phyloP scores from a whole-genome alignment of 1,140 invertebrate genomes.

The Temnothorax nylanderi region DNA sequence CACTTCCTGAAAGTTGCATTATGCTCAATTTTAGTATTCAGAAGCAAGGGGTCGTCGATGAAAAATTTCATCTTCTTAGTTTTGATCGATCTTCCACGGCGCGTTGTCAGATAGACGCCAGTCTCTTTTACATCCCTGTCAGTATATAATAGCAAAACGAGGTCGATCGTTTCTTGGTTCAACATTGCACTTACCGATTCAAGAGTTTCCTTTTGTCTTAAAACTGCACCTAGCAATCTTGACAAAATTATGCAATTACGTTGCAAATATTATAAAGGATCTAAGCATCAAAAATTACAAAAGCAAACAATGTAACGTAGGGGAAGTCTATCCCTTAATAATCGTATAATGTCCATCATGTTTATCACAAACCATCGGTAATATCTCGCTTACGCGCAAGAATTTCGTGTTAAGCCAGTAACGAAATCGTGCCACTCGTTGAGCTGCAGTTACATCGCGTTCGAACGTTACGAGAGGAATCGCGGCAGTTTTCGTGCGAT shows the following conservation, averaged over 20 bases:
- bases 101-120: slow-evolving; percentile 55
- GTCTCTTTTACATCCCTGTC: slow-evolving; percentile 56
- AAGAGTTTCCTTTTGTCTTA: not conserved
- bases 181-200: slow-evolving; percentile 1
- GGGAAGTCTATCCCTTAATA: too few relatives aligned
- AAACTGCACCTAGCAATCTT: not conserved
- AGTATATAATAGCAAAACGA: slow-evolving; percentile 46
- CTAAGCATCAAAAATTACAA: not conserved
- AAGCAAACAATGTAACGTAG: not conserved
- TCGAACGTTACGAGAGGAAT: slow-evolving; percentile 6
- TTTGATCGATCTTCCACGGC: slow-evolving; percentile 65
- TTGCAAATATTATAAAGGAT: not conserved
- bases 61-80: slow-evolving; percentile 69
- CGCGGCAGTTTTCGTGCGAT: slow-evolving; percentile 39
- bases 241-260: not conserved
- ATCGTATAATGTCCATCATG: not conserved
- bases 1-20: not conserved
- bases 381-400: not conserved
- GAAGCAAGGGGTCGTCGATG: slow-evolving; percentile 22
- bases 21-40: slow-evolving; percentile 60
- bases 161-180: slow-evolving; percentile 50
- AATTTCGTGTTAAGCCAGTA: not conserved
- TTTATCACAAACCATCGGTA: not conserved
- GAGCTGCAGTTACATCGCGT: not conserved
- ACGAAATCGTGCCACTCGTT: not conserved